Conservation (phyloP, 2,797 vertebrate species). For the Garrulus glandarius region DNA sequence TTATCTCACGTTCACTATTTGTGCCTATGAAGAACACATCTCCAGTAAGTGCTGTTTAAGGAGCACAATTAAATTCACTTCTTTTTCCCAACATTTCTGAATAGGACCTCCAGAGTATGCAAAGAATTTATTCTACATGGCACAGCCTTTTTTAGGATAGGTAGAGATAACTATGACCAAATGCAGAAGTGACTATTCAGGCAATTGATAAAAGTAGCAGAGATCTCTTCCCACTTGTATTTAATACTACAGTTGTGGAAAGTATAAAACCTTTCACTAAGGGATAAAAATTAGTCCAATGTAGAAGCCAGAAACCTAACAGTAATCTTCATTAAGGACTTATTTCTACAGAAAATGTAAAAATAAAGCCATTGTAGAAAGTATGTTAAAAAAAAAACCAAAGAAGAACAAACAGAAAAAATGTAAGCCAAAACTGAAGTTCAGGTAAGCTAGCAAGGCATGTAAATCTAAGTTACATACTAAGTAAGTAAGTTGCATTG, state of each 20-base stretch:
- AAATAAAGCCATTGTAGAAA: neutral
- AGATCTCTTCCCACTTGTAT: neutral
- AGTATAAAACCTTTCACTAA: neutral
- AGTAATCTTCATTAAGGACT: neutral
- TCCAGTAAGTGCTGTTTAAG: neutral
- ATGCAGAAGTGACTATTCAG: neutral
- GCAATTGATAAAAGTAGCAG: neutral
- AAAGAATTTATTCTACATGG: neutral
- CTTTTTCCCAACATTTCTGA: neutral
- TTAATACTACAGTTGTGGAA: neutral
- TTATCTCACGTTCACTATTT: neutral
- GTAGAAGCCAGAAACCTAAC: neutral
- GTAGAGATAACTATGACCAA: neutral
- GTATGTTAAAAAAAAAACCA: neutral
- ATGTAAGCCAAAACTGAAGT: neutral
- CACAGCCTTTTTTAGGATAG: neutral
- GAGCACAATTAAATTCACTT: neutral
- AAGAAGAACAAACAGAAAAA: neutral
- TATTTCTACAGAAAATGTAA: neutral
- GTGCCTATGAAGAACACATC: neutral
- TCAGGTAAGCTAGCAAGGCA: neutral
- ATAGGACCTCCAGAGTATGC: accelerated
- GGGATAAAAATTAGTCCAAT: neutral
- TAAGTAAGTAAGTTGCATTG: neutral
- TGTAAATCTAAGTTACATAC: neutral